Percentiles rank a stretch among this genome's conserved stretches.
phyloP scores from a whole-genome alignment of 2,113 vertebrate genomes.

The Labrus mixtus region DNA sequence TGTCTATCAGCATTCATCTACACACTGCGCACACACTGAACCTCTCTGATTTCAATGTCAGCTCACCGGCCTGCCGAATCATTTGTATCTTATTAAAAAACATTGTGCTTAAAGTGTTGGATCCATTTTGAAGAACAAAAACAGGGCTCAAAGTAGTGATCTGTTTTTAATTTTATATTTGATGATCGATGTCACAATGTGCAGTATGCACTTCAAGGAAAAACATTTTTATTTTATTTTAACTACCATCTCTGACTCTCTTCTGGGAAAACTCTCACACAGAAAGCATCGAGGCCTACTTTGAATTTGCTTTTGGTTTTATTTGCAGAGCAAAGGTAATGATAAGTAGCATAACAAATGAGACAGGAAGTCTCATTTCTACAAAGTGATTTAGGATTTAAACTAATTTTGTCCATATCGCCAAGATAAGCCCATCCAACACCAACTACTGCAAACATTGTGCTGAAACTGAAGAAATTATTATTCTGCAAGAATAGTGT shows the following conservation, averaged over 20 bases:
- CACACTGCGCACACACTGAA: not conserved
- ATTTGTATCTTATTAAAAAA: not conserved
- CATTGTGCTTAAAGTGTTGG: not conserved
- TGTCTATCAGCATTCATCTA: slow-evolving; percentile 55
- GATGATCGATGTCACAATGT: not conserved
- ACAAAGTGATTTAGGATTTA: not conserved
- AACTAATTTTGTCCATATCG: not conserved
- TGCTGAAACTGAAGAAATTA: not conserved
- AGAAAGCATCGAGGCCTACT: not conserved
- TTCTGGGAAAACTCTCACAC: not conserved
- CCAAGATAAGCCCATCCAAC: not conserved
- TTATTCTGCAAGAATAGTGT: too few relatives aligned
- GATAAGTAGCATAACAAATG: not conserved
- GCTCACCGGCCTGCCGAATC: not conserved
- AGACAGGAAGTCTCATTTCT: slow-evolving; percentile 2
- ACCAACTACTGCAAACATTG: too few relatives aligned
- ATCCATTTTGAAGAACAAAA: not conserved
- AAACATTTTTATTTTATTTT: too few relatives aligned
- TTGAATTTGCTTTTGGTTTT: not conserved
- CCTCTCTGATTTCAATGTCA: not conserved
- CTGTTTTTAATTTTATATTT: not conserved
- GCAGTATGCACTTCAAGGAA: not conserved
- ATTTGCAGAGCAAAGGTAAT: not conserved
- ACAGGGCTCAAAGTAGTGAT: not conserved
- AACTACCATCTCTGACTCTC: not conserved